These are phyloP conservation scores for Drosophila yakuba DNA, from an alignment of 1,140 invertebrate genomes.

Conservation along the genomic window DNA sequence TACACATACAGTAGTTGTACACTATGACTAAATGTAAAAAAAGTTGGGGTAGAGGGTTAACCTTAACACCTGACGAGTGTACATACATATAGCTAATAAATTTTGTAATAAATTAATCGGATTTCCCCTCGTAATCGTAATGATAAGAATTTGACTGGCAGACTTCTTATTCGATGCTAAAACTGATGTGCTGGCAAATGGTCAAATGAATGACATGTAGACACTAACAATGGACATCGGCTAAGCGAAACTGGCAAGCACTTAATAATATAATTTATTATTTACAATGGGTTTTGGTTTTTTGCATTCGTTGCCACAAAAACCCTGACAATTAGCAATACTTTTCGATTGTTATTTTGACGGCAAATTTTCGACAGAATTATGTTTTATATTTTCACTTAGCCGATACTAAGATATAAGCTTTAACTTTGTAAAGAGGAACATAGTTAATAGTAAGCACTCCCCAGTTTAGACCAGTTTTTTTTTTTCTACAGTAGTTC, in stretches of 20 bases:
- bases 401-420: background rate
- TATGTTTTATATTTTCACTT: background rate
- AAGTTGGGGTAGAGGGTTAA: background rate
- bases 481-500: background rate
- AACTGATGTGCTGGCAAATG: conserved; percentile 19
- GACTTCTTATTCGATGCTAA: conserved; percentile 60
- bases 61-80: background rate
- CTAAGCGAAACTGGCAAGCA: conserved; percentile 1
- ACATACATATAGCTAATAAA: background rate
- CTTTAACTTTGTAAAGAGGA: background rate
- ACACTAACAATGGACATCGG: conserved; percentile 1
- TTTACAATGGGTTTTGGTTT: background rate
- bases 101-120: conserved; percentile 44
- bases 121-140: conserved; percentile 7
- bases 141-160: conserved; percentile 49
- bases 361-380: background rate
- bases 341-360: background rate
- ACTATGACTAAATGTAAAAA: conserved; percentile 35
- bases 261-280: background rate
- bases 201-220: conserved; percentile 3
- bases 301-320: background rate
- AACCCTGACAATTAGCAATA: background rate
- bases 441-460: background rate
- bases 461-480: background rate
- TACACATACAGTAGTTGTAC: conserved; percentile 8